phyloP scores from a whole-genome alignment of 2,797 vertebrate genomes.

The Fringilla coelebs region DNA sequence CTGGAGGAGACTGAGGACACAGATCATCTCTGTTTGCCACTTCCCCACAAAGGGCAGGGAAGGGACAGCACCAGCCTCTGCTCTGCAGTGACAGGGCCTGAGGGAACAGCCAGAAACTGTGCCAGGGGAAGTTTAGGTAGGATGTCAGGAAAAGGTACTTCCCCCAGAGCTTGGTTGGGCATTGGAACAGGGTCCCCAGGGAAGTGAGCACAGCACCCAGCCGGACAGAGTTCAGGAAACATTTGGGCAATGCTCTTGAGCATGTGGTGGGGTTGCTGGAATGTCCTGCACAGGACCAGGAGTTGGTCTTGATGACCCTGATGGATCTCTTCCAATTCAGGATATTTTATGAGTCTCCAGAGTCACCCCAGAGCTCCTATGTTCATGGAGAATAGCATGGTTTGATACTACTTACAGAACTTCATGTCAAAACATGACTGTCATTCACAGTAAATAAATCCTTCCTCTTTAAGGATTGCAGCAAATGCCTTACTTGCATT shows the following conservation, averaged over 20 bases:
- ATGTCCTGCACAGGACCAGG: background rate
- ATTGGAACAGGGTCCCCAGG: background rate
- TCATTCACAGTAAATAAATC: background rate
- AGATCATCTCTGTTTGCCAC: background rate
- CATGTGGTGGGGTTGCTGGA: background rate
- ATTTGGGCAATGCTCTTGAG: background rate
- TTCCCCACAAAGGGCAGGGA: accelerated
- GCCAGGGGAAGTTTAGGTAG: background rate
- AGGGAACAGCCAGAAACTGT: background rate
- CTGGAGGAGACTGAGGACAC: background rate
- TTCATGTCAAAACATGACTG: background rate
- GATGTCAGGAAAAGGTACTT: background rate
- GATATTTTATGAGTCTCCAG: background rate
- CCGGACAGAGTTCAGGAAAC: background rate
- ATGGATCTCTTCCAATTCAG: background rate
- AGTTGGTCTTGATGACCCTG: background rate
- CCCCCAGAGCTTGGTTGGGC: background rate
- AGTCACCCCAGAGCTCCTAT: accelerated
- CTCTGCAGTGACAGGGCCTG: background rate
- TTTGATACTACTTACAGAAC: background rate
- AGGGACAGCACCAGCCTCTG: background rate
- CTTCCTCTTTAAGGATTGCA: background rate
- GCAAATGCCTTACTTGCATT: background rate
- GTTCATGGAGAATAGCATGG: background rate
- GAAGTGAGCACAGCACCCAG: background rate